Evolutionary conservation across 2,888 invertebrate genomes (phyloP).

Genomic region (Cryptus armator): DNA sequence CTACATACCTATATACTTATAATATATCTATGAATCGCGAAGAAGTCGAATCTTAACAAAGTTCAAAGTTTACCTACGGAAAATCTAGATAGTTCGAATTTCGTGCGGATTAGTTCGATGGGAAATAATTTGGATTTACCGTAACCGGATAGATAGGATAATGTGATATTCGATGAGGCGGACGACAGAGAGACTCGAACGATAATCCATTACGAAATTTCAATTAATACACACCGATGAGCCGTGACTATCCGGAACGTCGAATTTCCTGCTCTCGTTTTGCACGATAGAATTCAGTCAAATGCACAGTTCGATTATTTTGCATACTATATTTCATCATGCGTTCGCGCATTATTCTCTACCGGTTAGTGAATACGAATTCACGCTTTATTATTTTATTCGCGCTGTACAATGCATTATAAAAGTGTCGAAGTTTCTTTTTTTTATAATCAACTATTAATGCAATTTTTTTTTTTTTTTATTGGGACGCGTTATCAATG

Average conservation of each 20-base stretch:
- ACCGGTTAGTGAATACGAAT: neutral
- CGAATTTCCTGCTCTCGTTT: conserved; percentile 58
- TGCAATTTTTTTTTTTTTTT: neutral
- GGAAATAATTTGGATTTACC: conserved; percentile 72
- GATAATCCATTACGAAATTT: conserved; percentile 68
- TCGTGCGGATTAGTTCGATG: conserved; percentile 53
- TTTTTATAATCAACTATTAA: neutral
- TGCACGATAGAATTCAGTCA: conserved; percentile 35
- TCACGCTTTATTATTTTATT: neutral
- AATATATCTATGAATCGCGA: neutral
- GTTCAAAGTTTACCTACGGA: neutral
- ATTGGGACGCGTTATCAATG: neutral
- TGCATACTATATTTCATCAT: conserved; percentile 40
- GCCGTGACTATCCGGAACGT: conserved; percentile 44
- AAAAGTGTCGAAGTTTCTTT: conserved; percentile 36
- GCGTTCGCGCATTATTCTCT: neutral
- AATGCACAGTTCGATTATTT: conserved; percentile 59
- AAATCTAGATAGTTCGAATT: conserved; percentile 21
- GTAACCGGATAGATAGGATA: conserved; percentile 52
- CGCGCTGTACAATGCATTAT: neutral
- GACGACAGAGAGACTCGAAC: conserved; percentile 22
- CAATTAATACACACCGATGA: conserved; percentile 67
- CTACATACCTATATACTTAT: neutral
- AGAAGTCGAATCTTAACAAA: conserved; percentile 21
- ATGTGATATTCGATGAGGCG: conserved; percentile 55